Conservation (phyloP, 2,113 vertebrate species). For the Brachyhypopomus occidentalis region DNA sequence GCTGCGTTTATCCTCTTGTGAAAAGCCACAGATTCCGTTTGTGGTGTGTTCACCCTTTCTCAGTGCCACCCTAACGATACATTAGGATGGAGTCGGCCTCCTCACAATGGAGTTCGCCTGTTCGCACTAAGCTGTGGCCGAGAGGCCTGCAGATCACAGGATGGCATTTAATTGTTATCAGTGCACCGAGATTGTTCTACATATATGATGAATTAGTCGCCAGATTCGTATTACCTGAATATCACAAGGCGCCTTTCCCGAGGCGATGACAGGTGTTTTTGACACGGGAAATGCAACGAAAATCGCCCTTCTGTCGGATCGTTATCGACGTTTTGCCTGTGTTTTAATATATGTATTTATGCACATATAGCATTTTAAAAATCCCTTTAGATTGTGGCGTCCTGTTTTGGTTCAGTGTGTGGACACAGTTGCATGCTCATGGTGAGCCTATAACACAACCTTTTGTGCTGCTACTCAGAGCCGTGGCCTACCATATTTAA, state of each 20-base stretch:
- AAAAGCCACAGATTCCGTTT: neutral
- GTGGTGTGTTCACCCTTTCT: neutral
- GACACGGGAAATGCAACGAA: neutral
- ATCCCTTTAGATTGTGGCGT: too few relatives aligned
- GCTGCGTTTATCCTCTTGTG: neutral
- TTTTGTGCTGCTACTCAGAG: neutral
- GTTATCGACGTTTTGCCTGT: neutral
- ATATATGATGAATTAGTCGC: neutral
- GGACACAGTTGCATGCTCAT: neutral
- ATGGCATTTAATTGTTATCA: neutral
- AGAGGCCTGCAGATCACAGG: constrained; percentile 8
- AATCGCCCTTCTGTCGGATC: neutral
- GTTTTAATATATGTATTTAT: neutral
- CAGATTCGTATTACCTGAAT: neutral
- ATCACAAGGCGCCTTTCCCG: neutral
- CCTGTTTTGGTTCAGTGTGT: neutral
- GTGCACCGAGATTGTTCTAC: neutral
- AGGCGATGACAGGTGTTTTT: neutral
- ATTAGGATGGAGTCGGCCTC: constrained; percentile 27
- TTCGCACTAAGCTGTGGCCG: constrained; percentile 22
- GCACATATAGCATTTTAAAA: too few relatives aligned
- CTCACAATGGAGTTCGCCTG: constrained; percentile 14
- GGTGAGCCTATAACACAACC: neutral
- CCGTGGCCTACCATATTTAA: too few relatives aligned
- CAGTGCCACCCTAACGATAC: neutral